These are phyloP conservation scores for Microcebus tavaratra DNA, from an alignment of 2,113 vertebrate species.

Conservation along the genomic window DNA sequence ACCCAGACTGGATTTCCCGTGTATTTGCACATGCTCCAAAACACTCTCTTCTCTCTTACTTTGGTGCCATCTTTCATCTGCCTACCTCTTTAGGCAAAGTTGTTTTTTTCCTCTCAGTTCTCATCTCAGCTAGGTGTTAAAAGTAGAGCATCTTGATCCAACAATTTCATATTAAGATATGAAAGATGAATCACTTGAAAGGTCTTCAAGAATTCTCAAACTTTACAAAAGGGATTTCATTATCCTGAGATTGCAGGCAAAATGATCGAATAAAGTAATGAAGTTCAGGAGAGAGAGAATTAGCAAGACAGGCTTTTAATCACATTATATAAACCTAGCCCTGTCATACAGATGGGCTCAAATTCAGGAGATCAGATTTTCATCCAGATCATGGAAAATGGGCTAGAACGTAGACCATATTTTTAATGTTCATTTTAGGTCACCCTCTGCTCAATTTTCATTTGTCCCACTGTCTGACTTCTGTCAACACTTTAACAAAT, in stretches of 20 bases:
- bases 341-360: not conserved
- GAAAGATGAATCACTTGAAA: not conserved
- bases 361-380: not conserved
- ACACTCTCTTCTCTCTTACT: not conserved
- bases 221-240: not conserved
- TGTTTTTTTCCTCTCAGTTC: not conserved
- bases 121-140: not conserved
- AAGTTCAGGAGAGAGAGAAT: not conserved
- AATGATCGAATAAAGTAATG: constrained; percentile 1
- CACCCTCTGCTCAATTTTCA: not conserved
- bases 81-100: not conserved
- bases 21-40: not conserved
- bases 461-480: not conserved
- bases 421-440: not conserved
- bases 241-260: constrained; percentile 9
- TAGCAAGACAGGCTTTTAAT: not conserved
- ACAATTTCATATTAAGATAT: not conserved
- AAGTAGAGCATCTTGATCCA: not conserved
- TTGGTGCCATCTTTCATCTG: not conserved
- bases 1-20: not conserved
- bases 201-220: not conserved
- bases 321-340: not conserved
- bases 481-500: constrained; percentile 18
- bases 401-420: not conserved
- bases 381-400: not conserved